Base-by-base conservation (phyloP, 2,888 invertebrate species). In the Prosopocoilus inquinatus region DNA sequence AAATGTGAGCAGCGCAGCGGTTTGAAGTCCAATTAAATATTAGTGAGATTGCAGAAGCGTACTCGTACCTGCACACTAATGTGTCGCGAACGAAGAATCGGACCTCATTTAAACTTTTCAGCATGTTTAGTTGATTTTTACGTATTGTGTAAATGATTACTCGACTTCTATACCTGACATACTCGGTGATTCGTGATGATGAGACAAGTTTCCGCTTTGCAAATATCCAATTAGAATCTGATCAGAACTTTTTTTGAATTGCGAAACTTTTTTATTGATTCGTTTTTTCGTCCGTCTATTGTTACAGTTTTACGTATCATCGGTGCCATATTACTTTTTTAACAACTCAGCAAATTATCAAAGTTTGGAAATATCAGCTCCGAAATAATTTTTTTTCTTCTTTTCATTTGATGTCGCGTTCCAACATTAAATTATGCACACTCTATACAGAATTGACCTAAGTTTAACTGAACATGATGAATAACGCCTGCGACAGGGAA, bases 51-150 rank as follows among this genome's bases (percentile, higher is more conserved):
- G 41, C 41, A 41, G 12, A 41, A 41, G 41, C 41, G 12, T 28
- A 5, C 41, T 16, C 41, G 41, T 41, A 41, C 41, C 41, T 41
- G 41, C 41, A 41, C 41, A 41, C 41, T 16, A 41, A 41, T 41
- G 41, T 41, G 41, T 41, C 41, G 41, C 41, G 41, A 41, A 15
- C 12, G 41, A 41, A 64, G 66, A 67, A 67, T 67, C 60, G 59
- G 67, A 69, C 65, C 70, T 71, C 70, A 70, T 71, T 71, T 70
- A 71, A 71, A 71, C 69, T 71, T 71, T 67, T 65, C 62, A 66
- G 64, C 64, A 65, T 64, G 65, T 70, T 67, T 61, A 64, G 64
- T 64, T 62, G 70, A 70, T 68, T 70, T 71, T 70, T 70, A 63
- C 64, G 64, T 67, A 69, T 69, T 69, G 68, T 67, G 67, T 47